phyloP scores from a whole-genome alignment of 2,888 invertebrate species.

The Galeopsomyia nigrocyanea region DNA sequence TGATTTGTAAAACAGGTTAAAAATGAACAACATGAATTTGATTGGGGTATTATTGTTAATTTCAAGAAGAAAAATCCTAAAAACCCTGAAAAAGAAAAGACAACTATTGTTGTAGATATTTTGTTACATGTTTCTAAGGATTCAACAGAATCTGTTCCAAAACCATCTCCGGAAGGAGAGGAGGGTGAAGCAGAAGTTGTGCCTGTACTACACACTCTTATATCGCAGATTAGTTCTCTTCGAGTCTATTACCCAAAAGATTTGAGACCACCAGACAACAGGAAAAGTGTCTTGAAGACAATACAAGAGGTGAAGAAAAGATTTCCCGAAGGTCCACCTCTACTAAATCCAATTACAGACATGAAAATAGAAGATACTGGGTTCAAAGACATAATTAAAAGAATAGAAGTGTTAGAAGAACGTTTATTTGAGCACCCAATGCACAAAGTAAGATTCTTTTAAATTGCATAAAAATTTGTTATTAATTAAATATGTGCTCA shows the following conservation, averaged over 20 bases:
- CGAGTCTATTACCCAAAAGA: conserved; percentile 93
- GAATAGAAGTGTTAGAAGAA: conserved; percentile 87
- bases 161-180: conserved; percentile 79
- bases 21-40: conserved; percentile 88
- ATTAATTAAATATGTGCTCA: neutral
- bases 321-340: conserved; percentile 88
- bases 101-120: conserved; percentile 84
- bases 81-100: conserved; percentile 71
- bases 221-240: conserved; percentile 90
- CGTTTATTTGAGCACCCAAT: conserved; percentile 86
- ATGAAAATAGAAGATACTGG: conserved; percentile 93
- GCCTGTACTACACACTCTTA: conserved; percentile 84
- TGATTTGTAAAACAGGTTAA: conserved; percentile 74
- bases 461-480: neutral
- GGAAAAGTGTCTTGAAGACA: conserved; percentile 87
- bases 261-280: conserved; percentile 85
- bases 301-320: conserved; percentile 91
- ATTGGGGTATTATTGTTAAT: conserved; percentile 97
- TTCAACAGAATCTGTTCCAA: conserved; percentile 74
- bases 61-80: conserved; percentile 80
- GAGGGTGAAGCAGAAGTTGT: conserved; percentile 91
- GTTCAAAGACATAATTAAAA: conserved; percentile 85
- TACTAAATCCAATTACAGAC: conserved; percentile 93
- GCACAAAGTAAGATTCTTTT: conserved; percentile 71
- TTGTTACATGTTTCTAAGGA: conserved; percentile 84